phyloP scores from a whole-genome alignment of 2,113 vertebrate species.

The Ivindomyrus marchei region DNA sequence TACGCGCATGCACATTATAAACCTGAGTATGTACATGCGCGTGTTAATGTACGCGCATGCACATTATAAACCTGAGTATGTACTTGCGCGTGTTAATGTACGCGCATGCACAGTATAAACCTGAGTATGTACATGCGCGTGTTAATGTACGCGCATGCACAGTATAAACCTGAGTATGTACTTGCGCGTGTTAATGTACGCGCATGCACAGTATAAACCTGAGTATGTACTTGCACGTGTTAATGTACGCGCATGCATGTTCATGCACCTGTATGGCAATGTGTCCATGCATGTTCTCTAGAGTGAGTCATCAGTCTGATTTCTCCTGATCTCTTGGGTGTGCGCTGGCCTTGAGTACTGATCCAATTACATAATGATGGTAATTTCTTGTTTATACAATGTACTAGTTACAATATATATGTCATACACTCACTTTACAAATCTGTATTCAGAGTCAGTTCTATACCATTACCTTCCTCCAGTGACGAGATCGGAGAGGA shows the following conservation, averaged over 20 bases:
- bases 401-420: not conserved
- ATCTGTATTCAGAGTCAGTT: not conserved
- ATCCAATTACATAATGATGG: not conserved
- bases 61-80: not conserved
- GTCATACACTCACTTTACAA: not conserved
- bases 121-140: not conserved
- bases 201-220: not conserved
- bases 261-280: not conserved
- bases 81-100: too few relatives aligned
- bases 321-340: not conserved
- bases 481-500: not conserved
- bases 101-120: not conserved
- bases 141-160: not conserved
- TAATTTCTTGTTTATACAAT: not conserved
- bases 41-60: not conserved
- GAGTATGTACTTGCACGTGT: not conserved
- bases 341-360: not conserved
- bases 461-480: not conserved
- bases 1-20: not conserved
- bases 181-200: fast-evolving
- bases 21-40: not conserved
- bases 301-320: not conserved
- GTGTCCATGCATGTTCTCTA: not conserved
- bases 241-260: not conserved
- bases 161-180: too few relatives aligned